A percentile compares a stretch with the other conserved stretches of the same genome.
These are phyloP conservation scores for Sternarchorhynchus goeldii DNA, from an alignment of 2,797 vertebrate species.

Conservation along the genomic window DNA sequence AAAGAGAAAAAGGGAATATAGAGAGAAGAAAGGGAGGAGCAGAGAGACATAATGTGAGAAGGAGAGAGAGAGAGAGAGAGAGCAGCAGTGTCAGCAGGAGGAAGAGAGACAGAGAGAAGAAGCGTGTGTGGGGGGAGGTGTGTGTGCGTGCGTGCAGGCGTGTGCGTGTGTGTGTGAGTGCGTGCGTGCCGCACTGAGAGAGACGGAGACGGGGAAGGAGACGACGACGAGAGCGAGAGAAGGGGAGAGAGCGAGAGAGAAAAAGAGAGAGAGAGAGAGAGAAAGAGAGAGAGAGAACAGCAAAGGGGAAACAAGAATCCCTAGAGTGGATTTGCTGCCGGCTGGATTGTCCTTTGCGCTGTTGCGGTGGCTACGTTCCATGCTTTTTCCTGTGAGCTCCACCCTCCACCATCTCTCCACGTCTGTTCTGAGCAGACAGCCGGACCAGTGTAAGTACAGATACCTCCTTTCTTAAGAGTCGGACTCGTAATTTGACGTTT, in stretches of 20 bases:
- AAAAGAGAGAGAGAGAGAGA: slow-evolving; percentile 55
- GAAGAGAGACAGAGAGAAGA: slow-evolving; percentile 57
- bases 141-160: slow-evolving; percentile 26
- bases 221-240: slow-evolving; percentile 28
- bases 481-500: slow-evolving; percentile 51
- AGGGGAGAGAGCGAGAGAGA: slow-evolving; percentile 36
- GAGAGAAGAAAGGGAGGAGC: slow-evolving; percentile 80
- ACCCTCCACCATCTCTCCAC: slow-evolving; percentile 60
- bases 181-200: slow-evolving; percentile 62
- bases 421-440: slow-evolving; percentile 64
- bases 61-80: slow-evolving; percentile 64
- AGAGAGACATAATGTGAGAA: slow-evolving; percentile 80
- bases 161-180: slow-evolving; percentile 55
- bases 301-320: slow-evolving; percentile 57
- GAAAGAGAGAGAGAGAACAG: slow-evolving; percentile 43
- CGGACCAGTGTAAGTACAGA: slow-evolving; percentile 72
- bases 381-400: slow-evolving; percentile 65
- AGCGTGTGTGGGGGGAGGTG: slow-evolving; percentile 50
- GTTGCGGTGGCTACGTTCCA: slow-evolving; percentile 60
- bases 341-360: slow-evolving; percentile 55
- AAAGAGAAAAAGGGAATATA: slow-evolving; percentile 78
- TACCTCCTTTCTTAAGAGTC: slow-evolving; percentile 26
- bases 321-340: slow-evolving; percentile 56
- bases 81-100: background rate
- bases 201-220: slow-evolving; percentile 30